Percentiles rank a stretch among this genome's conserved stretches.
phyloP scores from a whole-genome alignment of 2,113 vertebrate species.

The Jaculus jaculus region DNA sequence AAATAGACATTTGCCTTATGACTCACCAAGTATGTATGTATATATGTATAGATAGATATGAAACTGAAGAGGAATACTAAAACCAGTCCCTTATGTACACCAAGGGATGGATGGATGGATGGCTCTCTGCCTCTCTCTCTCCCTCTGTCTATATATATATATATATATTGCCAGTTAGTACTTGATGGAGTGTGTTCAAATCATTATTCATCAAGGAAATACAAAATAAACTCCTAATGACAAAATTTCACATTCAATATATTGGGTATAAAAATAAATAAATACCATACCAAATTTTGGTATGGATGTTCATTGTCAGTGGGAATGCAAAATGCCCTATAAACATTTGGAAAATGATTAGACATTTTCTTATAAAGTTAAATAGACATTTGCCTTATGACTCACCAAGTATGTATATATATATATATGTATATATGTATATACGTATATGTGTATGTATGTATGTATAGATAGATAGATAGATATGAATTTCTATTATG shows the following conservation, averaged over 20 bases:
- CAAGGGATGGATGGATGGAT: neutral
- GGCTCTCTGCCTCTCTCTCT: no score
- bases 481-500: neutral
- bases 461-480: no score
- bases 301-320: neutral
- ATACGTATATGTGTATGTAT: no score
- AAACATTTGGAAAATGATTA: neutral
- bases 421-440: no score
- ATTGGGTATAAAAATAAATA: neutral
- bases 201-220: neutral
- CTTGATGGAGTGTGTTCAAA: neutral
- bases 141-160: no score
- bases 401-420: no score
- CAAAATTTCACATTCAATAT: neutral
- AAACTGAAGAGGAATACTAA: neutral
- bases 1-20: neutral
- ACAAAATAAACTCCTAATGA: slow-evolving; percentile 2
- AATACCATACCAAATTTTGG: neutral
- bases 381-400: neutral
- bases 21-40: no score
- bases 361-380: neutral
- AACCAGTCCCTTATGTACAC: neutral
- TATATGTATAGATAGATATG: no score
- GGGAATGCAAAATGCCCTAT: neutral
- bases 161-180: neutral